Evolutionary conservation across 2,888 invertebrate genomes (phyloP).

Genomic region (Corbicula japonica): DNA sequence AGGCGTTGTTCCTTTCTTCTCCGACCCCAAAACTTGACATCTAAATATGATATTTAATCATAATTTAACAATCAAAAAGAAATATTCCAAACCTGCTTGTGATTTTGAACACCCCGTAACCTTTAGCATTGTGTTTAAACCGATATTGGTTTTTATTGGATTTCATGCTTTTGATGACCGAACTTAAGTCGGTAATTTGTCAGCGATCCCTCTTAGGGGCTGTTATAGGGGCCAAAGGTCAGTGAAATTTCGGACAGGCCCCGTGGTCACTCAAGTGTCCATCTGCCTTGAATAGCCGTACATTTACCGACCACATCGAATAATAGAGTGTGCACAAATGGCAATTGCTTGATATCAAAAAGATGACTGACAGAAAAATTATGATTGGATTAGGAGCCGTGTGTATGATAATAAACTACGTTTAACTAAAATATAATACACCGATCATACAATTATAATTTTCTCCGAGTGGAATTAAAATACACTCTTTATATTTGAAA

Average conservation of each 20-base stretch:
- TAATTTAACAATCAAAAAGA: conserved; percentile 22
- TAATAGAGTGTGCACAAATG: conserved; percentile 27
- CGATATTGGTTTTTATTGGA: conserved; percentile 41
- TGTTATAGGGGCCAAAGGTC: conserved; percentile 51
- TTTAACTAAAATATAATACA: too few species aligned
- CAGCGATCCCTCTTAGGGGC: conserved; percentile 38
- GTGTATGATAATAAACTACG: too few species aligned
- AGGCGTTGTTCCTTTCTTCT: conserved; percentile 23
- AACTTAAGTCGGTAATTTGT: conserved; percentile 24
- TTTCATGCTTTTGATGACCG: conserved; percentile 39
- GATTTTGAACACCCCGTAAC: conserved; percentile 7
- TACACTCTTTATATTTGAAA: too few species aligned
- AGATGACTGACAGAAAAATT: conserved; percentile 50
- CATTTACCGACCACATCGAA: conserved; percentile 37
- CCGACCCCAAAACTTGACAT: conserved; percentile 56
- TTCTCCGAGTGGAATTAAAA: too few species aligned
- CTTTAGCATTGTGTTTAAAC: conserved; percentile 14
- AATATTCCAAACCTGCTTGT: conserved; percentile 41
- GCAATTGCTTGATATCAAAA: conserved; percentile 52
- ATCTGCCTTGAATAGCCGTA: conserved; percentile 63
- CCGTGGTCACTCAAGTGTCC: conserved; percentile 62
- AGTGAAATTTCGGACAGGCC: conserved; percentile 37
- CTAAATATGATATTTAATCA: conserved; percentile 48
- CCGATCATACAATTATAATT: too few species aligned
- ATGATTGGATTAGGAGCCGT: conserved; percentile 40